Evolutionary conservation across 2,113 vertebrate genomes (phyloP), one percentile per base, ranked within the genome.

Genomic region (Holacanthus passer): DNA sequence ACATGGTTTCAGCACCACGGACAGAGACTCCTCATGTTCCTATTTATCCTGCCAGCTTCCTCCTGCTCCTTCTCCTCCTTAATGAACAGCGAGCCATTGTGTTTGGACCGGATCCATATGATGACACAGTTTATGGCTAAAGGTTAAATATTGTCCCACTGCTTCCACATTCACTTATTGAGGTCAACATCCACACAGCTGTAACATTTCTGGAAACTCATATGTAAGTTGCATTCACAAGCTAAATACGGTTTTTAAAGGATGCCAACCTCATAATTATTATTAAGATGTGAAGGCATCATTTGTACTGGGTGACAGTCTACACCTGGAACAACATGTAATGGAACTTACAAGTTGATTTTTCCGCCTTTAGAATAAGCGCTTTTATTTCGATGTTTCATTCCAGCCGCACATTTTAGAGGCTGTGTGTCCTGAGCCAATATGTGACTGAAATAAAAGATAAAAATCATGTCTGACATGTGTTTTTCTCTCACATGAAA

Each of bases 21-120:
- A 93, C 80, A 96, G 93, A 82, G 90, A 77, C 59, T 58, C 60
- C 72, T 19, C 47, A 8, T 41, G 70, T 8, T 80, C 48, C 62
- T 10, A 4, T 48, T 1, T 20, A 2, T 22, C 65, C 10, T 65
- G 70, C 16, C 66, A 67, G 75, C 67, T 64, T 19, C 27, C 27
- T n/a, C 63, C 52, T 41, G 65, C 58, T n/a, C 17, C 17, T 7
- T 19, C 45, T 17, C 73, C 52, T 73, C 63, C 7, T 43, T 31
- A 32, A 68, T 31, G 0, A 66, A 31, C 73, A 55, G 58, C 27
- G 9, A 63, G 50, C 5, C 14, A 0, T 45, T 45, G 9, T 35
- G 70, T 68, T 82, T 87, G 47, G 79, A 81, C 37, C 29, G 1
- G 1, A 7, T 74, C 79, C 85, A 80, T 12, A 1, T 20, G 52